These are phyloP conservation scores for Petrocephalus zakoni DNA, from an alignment of 2,113 vertebrate species.

Conservation along the genomic window DNA sequence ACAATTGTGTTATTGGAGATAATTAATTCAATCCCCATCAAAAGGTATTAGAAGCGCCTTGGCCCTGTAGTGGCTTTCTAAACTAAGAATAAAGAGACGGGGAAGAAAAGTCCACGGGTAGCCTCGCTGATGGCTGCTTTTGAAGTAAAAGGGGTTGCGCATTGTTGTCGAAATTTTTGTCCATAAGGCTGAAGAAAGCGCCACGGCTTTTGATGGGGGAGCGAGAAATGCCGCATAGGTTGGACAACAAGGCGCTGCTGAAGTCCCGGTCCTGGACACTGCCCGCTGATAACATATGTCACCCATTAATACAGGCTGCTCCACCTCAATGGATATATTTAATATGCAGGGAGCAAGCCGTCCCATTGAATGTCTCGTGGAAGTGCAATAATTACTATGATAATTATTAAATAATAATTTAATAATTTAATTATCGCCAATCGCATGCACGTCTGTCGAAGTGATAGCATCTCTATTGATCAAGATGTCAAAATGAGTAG, in stretches of 20 bases:
- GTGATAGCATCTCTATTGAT: not conserved
- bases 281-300: constrained; percentile 77
- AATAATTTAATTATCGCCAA: not conserved
- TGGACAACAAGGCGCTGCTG: constrained; percentile 64
- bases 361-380: not conserved
- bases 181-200: constrained; percentile 77
- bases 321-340: constrained; percentile 26
- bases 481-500: not conserved
- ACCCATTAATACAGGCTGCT: constrained; percentile 57
- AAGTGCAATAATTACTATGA: constrained; percentile 18
- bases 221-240: constrained; percentile 71
- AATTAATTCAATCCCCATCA: constrained; percentile 99
- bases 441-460: not conserved
- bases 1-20: constrained; percentile 98
- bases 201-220: constrained; percentile 70
- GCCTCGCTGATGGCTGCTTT: constrained; percentile 77
- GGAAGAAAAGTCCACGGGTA: constrained; percentile 67
- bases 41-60: constrained; percentile 87
- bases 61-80: constrained; percentile 74
- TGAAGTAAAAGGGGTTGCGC: constrained; percentile 72
- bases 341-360: constrained; percentile 22
- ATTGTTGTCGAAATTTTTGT: constrained; percentile 76
- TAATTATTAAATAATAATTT: constrained; percentile 14
- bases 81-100: constrained; percentile 79
- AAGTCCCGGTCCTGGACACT: constrained; percentile 50